These are phyloP conservation scores for Chromobotia macracanthus DNA, from an alignment of 2,797 vertebrate genomes.

Conservation along the genomic window DNA sequence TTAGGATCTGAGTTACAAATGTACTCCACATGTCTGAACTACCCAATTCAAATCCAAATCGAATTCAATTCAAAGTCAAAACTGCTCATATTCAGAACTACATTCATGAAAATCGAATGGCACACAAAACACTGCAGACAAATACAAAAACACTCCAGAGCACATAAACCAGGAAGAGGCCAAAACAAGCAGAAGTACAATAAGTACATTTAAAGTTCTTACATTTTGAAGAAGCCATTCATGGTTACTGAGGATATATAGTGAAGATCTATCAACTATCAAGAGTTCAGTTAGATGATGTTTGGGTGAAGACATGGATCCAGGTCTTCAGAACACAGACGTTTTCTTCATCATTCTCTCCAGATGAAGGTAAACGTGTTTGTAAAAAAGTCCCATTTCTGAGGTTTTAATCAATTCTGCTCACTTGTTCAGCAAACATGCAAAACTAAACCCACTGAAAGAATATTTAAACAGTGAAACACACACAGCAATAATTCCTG, in stretches of 20 bases:
- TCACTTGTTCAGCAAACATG: too few relatives aligned
- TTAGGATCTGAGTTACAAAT: neutral
- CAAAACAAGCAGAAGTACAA: too few relatives aligned
- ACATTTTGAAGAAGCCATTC: constrained; percentile 16
- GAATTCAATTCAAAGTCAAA: neutral
- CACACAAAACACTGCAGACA: neutral
- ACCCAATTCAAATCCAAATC: too few relatives aligned
- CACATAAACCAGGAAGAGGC: neutral
- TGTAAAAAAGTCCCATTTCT: constrained; percentile 34
- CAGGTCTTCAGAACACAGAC: constrained; percentile 52
- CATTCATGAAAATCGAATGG: too few relatives aligned
- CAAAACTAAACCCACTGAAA: constrained; percentile 18
- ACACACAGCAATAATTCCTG: constrained; percentile 22
- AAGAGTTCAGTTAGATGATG: constrained; percentile 33
- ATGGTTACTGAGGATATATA: neutral
- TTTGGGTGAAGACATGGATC: constrained; percentile 38
- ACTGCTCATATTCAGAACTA: too few relatives aligned
- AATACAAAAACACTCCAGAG: neutral
- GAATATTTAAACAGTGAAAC: constrained; percentile 33
- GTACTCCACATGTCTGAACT: neutral
- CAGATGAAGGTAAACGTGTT: constrained; percentile 14
- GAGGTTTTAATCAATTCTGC: constrained; percentile 39
- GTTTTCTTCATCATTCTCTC: constrained; percentile 50
- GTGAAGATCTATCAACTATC: neutral
- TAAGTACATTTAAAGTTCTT: neutral